Percentiles rank a stretch among this genome's conserved stretches.
Evolutionary conservation across 2,888 invertebrate species (phyloP).

Genomic region (Palloptera scutellata): DNA sequence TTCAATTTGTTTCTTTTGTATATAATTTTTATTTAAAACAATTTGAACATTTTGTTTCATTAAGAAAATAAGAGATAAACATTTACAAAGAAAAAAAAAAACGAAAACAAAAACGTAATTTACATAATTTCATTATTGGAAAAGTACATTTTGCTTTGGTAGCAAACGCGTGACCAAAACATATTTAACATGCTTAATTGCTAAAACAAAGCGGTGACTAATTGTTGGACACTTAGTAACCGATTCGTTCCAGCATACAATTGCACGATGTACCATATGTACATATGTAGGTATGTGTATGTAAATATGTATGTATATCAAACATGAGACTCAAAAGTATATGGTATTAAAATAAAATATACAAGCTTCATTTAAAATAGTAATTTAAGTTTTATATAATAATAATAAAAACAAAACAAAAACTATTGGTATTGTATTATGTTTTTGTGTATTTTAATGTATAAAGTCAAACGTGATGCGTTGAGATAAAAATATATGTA

Average conservation of each 20-base stretch:
- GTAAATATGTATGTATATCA: not conserved
- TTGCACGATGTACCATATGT: no score
- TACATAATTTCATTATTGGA: not conserved
- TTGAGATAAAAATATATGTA: constrained; percentile 5
- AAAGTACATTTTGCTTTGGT: not conserved
- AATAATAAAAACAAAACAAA: constrained; percentile 27
- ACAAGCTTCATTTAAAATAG: constrained; percentile 3
- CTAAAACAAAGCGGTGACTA: no score
- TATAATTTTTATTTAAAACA: constrained; percentile 16
- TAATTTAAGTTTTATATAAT: constrained; percentile 22
- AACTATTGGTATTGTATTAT: constrained; percentile 12
- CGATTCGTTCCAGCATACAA: no score
- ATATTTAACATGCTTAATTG: no score
- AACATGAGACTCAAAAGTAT: not conserved
- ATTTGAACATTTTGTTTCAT: constrained; percentile 2
- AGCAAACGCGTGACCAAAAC: no score
- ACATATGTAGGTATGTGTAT: no score
- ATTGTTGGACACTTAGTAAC: no score
- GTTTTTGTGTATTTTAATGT: not conserved
- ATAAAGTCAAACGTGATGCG: no score
- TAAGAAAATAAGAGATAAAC: constrained; percentile 29
- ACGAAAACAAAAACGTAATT: constrained; percentile 9
- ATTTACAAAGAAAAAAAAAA: constrained; percentile 38
- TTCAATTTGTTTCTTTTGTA: constrained; percentile 36
- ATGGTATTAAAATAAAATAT: constrained; percentile 15